Evolutionary conservation across 2,113 vertebrate genomes (phyloP), one percentile per base, ranked within the genome.

Genomic region (Lepisosteus oculatus): DNA sequence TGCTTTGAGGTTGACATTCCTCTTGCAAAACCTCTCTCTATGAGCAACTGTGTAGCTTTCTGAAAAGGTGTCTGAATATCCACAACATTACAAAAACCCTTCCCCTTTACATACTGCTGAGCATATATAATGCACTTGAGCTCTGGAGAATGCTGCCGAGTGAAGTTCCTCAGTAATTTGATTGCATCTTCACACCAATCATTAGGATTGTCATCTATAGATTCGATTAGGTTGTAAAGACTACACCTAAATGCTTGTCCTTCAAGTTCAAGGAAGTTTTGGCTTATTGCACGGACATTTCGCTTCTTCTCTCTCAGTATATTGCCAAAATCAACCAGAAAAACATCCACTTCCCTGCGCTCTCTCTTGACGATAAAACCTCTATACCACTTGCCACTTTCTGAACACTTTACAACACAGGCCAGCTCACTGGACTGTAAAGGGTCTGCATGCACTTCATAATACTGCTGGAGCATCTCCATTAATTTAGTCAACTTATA

Each of bases 291-390:
- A 73, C 86, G 87, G 76, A 97, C 78, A 69, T 92, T 85, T 72
- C 82, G 47, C 73, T 85, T n/a, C 6, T 80, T 81, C 77, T 93
- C 83, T 76, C 84, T 86, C 76, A 92, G 73, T 14, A 55, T 78
- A 45, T 79, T 79, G 55, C 97, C 96, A 72, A 87, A 94, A 83
- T 98, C 95, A 74, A 96, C 89, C 79, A 95, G 88, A 42, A 92
- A 3, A 42, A 97, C 82, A 17, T 79, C 79, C 61, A 79, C 74
- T 65, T 85, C 74, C 0, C 63, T 3, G 1, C 63, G 68, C 3
- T 86, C 45, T 13, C 78, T 79, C 67, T 80, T 84, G 71, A 85
- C 17, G 69, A 96, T 74, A 44, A 81, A 65, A 67, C 86, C 95
- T 77, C 96, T 90, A 79, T 94, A 92, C 95, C 94, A 98, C 70